Conservation (phyloP, 2,888 invertebrate species). For the Acanthosepion pharaonis region DNA sequence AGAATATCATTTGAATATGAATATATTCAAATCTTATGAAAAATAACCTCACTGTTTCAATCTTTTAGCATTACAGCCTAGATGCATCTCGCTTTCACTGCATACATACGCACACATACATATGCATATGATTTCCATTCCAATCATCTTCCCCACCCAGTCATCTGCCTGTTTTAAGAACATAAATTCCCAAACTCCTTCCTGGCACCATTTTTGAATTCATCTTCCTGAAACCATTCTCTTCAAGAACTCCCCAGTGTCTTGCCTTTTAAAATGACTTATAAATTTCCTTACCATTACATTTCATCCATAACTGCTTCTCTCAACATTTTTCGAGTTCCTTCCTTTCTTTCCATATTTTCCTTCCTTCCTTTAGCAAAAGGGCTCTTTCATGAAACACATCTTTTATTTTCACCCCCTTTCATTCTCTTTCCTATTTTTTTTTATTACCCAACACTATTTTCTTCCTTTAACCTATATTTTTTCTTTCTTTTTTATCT, state of each 20-base stretch:
- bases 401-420: neutral
- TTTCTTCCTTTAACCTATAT: neutral
- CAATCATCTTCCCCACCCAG: neutral
- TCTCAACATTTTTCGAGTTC: neutral
- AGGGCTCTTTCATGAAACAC: neutral
- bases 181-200: neutral
- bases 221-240: neutral
- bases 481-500: neutral
- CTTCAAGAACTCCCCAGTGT: neutral
- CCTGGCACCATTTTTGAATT: constrained; percentile 18
- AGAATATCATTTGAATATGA: no score
- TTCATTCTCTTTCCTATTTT: neutral
- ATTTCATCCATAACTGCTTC: neutral
- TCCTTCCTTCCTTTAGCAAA: neutral
- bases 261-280: constrained; percentile 4
- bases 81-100: no score
- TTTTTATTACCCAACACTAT: neutral
- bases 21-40: no score
- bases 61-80: no score
- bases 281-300: neutral
- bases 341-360: neutral
- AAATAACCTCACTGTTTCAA: no score
- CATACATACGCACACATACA: neutral
- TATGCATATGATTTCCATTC: neutral
- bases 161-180: neutral